These are phyloP conservation scores for Myrmophylax atrothorax DNA, from an alignment of 2,113 vertebrate species.

Conservation along the genomic window DNA sequence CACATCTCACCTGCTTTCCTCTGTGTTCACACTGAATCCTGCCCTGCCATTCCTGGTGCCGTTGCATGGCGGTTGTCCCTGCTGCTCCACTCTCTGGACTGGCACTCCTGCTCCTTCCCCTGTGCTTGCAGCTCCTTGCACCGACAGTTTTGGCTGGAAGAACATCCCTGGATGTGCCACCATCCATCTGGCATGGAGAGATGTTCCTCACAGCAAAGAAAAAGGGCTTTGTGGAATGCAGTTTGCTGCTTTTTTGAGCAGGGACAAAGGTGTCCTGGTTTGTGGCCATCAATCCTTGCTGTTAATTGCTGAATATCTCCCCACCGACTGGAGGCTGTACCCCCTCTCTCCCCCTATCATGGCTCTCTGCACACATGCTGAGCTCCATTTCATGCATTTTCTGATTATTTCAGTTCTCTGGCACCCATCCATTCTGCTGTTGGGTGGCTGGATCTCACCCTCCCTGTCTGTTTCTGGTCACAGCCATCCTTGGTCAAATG, in stretches of 20 bases:
- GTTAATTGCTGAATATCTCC: background rate
- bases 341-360: rapidly evolving
- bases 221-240: background rate
- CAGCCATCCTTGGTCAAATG: background rate
- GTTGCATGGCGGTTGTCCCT: background rate
- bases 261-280: background rate
- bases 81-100: background rate
- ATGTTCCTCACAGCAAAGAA: background rate
- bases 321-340: rapidly evolving
- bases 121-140: background rate
- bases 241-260: constrained; percentile 14
- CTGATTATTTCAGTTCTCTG: background rate
- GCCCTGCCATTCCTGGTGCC: rapidly evolving
- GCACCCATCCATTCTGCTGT: background rate
- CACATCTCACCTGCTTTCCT: background rate
- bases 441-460: background rate
- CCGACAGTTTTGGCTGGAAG: background rate
- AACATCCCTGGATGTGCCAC: background rate
- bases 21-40: rapidly evolving
- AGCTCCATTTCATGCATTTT: background rate
- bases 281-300: background rate
- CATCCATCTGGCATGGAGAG: rapidly evolving
- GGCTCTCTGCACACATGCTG: background rate
- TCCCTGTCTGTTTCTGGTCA: background rate
- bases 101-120: background rate